Evolutionary conservation across 2,113 vertebrate genomes (phyloP), one percentile per base, ranked within the genome.

Genomic region (Sialia sialis): DNA sequence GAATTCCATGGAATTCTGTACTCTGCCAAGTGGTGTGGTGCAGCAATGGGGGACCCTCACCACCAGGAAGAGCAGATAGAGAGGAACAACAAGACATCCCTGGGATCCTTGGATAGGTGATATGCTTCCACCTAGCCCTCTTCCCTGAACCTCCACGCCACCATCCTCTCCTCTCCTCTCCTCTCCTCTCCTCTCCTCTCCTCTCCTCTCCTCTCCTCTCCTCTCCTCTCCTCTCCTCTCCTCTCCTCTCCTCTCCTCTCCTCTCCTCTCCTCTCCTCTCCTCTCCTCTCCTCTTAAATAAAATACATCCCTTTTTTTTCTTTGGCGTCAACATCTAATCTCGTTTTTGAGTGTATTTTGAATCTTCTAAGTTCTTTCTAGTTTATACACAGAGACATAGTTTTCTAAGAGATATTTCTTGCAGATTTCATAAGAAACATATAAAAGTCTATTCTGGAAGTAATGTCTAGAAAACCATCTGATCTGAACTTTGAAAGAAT

Each of bases 1-100:
- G 44, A 44, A 22, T 34, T n/a, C 34, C 7, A 1, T 1, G 16
- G 29, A n/a, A 77, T n/a, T 77, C 58, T 39, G 10, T 16, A 7
- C 27, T n/a, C 29, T 39, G 6, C 18, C 5, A 12, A 12, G 39
- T 19, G 29, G 69, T 17, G 20, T n/a, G 68, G 46, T 22, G 43
- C 12, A 13, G 5, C 1, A 4, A 49, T 11, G 7, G 10, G 10
- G 27, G 10, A n/a, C 22, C 29, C 17, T 39, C 58, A 39, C 11
- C 44, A 39, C 3, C 16, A 15, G 8, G 44, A 49, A 25, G n/a
- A 36, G 2, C 21, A 62, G 56, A 39, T n/a, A 22, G 34, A 49
- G 34, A 13, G 27, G 44, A 49, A 20, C 12, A 76, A 39, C 0
- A 1, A 38, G 20, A 19, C 22, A 39, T 12, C 0, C 0, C 22